These are phyloP conservation scores for Pempheris klunzingeri DNA, from an alignment of 2,797 vertebrate genomes.

Conservation along the genomic window DNA sequence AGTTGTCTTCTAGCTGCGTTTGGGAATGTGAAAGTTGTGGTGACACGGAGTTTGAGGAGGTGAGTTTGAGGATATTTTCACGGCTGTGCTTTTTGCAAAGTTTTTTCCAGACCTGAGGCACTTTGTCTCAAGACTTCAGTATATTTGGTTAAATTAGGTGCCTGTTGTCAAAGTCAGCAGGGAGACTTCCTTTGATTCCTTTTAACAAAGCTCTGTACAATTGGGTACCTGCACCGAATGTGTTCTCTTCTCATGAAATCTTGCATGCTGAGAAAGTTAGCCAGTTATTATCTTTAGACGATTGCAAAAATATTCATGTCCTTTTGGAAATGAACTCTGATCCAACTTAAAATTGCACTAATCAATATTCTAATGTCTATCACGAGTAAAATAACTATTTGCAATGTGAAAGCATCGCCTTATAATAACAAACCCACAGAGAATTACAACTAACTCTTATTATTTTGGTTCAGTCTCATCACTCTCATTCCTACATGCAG, in stretches of 20 bases:
- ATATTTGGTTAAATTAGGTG: conserved; percentile 4
- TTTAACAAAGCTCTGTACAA: not conserved
- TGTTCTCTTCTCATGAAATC: not conserved
- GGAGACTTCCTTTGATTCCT: not conserved
- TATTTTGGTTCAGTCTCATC: not conserved
- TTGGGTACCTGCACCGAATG: not conserved
- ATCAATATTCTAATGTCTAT: not conserved
- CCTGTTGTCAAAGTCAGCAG: not conserved
- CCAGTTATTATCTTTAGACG: not conserved
- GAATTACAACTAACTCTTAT: no score
- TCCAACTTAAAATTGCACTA: not conserved
- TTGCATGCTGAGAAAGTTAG: not conserved
- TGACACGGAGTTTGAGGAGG: conserved; percentile 1
- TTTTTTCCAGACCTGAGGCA: not conserved
- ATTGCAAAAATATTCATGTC: not conserved
- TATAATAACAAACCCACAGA: not conserved
- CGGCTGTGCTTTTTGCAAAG: not conserved
- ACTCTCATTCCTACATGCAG: not conserved
- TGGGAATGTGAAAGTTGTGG: conserved; percentile 18
- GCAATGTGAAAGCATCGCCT: not conserved
- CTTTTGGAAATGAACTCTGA: not conserved
- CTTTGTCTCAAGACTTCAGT: not conserved
- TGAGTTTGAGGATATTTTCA: conserved; percentile 3
- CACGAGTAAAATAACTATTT: not conserved
- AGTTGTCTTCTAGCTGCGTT: conserved; percentile 26